Evolutionary conservation across 2,888 invertebrate species (phyloP).

Genomic region (Myopa testacea): DNA sequence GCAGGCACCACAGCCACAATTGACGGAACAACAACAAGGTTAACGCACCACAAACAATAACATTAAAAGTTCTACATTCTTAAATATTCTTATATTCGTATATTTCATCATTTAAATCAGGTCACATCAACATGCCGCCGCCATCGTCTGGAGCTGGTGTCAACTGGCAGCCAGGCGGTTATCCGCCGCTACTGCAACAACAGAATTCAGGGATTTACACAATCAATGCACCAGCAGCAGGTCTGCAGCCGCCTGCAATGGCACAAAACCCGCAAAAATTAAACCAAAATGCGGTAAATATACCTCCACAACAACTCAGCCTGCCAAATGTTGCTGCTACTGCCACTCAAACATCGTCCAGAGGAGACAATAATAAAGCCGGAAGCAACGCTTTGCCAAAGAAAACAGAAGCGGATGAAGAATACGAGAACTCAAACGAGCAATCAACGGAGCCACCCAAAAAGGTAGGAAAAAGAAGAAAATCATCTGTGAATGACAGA

Average conservation of each 20-base stretch:
- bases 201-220: conserved; percentile 32
- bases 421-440: conserved; percentile 60
- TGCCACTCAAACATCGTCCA: conserved; percentile 21
- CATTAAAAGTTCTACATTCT: conserved; percentile 11
- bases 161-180: conserved; percentile 52
- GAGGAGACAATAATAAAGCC: not conserved
- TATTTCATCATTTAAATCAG: not conserved
- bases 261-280: not conserved
- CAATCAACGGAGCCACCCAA: conserved; percentile 64
- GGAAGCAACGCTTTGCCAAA: not conserved
- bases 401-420: conserved; percentile 48
- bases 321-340: conserved; percentile 20
- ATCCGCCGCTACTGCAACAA: conserved; percentile 33
- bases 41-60: conserved; percentile 35
- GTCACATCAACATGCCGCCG: conserved; percentile 47
- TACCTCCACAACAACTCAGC: conserved; percentile 23
- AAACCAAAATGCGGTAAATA: not conserved
- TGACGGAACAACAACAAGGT: conserved; percentile 30
- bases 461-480: conserved; percentile 50
- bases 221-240: conserved; percentile 37
- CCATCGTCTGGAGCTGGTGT: conserved; percentile 36
- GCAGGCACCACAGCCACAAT: conserved; percentile 40
- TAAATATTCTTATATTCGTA: not conserved
- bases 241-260: conserved; percentile 28
- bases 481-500: not conserved